Conservation (phyloP, 2,888 invertebrate species). For the Gasteruption jaculator region DNA sequence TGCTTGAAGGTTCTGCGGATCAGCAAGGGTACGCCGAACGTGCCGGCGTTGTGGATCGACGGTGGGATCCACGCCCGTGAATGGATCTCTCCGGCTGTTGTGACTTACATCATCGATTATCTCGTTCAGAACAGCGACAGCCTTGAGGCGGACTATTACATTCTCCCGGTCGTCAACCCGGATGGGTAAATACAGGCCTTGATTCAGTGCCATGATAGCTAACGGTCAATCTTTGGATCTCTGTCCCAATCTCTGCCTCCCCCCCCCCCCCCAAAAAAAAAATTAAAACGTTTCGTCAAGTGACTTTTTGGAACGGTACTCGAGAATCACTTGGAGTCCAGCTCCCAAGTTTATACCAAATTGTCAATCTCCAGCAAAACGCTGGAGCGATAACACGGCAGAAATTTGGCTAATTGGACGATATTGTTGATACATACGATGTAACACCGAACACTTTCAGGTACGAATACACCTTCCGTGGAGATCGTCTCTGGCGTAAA, state of each 20-base stretch:
- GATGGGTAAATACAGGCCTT: constrained; percentile 62
- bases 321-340: too few species aligned
- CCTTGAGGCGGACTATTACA: constrained; percentile 66
- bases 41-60: constrained; percentile 69
- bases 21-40: constrained; percentile 63
- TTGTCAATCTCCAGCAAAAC: too few species aligned
- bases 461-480: constrained; percentile 79
- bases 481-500: constrained; percentile 80
- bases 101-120: constrained; percentile 70
- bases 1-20: constrained; percentile 54
- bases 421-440: too few species aligned
- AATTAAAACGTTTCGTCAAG: too few species aligned
- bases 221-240: not conserved
- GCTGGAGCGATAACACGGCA: too few species aligned
- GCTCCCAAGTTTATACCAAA: too few species aligned
- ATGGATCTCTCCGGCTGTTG: constrained; percentile 80
- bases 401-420: too few species aligned
- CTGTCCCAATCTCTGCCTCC: not conserved
- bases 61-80: constrained; percentile 85
- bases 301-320: too few species aligned
- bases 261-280: too few species aligned
- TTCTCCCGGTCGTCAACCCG: constrained; percentile 60
- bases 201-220: constrained; percentile 8
- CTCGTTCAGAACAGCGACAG: constrained; percentile 67
- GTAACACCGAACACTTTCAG: too few species aligned